Evolutionary conservation across 2,113 vertebrate species (phyloP).

Genomic region (Corynorhinus townsendii): DNA sequence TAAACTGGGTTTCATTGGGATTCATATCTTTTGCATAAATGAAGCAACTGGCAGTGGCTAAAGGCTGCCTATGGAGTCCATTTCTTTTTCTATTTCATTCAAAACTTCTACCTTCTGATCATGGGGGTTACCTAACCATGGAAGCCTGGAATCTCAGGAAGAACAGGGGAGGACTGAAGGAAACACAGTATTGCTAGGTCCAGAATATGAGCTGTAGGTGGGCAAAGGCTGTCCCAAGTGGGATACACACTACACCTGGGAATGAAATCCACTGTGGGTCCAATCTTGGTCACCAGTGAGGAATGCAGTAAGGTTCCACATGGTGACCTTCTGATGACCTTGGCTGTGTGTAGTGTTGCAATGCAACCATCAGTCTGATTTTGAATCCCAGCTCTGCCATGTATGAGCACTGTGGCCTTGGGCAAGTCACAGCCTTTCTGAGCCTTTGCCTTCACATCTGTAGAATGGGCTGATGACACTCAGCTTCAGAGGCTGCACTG

Average conservation of each 20-base stretch:
- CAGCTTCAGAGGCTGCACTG: neutral
- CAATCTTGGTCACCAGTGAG: neutral
- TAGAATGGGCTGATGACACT: neutral
- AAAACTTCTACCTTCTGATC: neutral
- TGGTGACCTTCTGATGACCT: neutral
- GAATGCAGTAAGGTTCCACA: too few species aligned
- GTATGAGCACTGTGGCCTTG: neutral
- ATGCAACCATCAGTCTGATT: accelerated
- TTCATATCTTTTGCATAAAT: neutral
- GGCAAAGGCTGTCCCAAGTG: too few species aligned
- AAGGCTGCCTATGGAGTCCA: accelerated
- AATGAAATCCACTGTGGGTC: neutral
- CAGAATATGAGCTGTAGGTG: accelerated
- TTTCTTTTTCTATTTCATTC: neutral
- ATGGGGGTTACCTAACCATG: neutral
- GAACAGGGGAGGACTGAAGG: neutral
- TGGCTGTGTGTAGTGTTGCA: accelerated
- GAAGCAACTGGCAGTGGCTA: neutral
- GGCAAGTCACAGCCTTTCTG: accelerated
- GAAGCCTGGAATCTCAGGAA: neutral
- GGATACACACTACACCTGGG: neutral
- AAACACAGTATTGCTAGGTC: neutral
- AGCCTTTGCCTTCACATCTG: neutral
- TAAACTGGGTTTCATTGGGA: neutral
- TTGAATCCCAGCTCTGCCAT: neutral